These are phyloP conservation scores for Rhagonycha lutea DNA, from an alignment of 2,888 invertebrate genomes.

Conservation along the genomic window DNA sequence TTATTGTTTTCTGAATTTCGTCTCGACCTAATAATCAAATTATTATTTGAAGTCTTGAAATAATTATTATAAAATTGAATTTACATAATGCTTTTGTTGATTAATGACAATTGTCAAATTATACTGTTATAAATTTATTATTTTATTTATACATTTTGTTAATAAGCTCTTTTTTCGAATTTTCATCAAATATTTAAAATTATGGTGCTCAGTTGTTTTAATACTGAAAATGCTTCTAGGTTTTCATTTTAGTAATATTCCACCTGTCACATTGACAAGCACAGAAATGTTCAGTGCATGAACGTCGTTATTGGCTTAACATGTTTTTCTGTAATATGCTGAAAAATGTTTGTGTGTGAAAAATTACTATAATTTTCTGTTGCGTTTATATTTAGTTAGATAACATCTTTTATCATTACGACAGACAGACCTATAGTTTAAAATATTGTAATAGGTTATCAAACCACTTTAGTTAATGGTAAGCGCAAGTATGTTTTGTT, in stretches of 20 bases:
- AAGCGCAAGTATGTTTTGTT: neutral
- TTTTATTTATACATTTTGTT: neutral
- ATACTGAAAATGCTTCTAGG: slow-evolving; percentile 21
- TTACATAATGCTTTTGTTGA: neutral
- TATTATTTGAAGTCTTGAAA: neutral
- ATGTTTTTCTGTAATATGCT: neutral
- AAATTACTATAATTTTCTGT: neutral
- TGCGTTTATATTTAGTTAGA: neutral
- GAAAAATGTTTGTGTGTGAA: neutral
- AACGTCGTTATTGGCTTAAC: neutral
- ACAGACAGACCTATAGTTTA: neutral
- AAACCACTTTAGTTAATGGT: neutral
- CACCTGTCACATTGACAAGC: slow-evolving; percentile 25
- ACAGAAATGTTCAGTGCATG: slow-evolving; percentile 19
- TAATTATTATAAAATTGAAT: neutral
- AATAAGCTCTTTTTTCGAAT: neutral
- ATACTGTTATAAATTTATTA: neutral
- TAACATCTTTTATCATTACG: neutral
- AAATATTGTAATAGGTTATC: neutral
- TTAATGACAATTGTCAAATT: neutral
- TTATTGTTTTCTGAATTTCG: neutral
- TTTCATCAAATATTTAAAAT: neutral
- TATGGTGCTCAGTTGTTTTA: slow-evolving; percentile 24
- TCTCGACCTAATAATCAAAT: neutral
- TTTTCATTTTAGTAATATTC: slow-evolving; percentile 19